phyloP scores from a whole-genome alignment of 1,140 invertebrate species.

The Drosophila insularis region DNA sequence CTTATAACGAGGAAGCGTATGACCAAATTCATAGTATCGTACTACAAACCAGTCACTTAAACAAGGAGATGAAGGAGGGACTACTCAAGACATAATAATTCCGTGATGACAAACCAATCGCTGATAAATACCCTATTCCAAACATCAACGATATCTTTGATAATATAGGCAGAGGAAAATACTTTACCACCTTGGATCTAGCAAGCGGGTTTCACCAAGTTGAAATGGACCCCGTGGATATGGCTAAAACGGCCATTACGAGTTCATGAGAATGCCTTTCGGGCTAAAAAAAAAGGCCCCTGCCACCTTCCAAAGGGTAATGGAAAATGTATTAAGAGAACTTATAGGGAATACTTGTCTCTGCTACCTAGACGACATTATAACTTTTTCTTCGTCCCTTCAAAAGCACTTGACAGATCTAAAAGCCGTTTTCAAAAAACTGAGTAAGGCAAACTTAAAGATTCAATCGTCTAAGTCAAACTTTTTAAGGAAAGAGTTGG shows the following conservation, averaged over 20 bases:
- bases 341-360: not conserved
- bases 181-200: too few relatives aligned
- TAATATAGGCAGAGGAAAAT: not conserved
- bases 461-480: too few relatives aligned
- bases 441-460: too few relatives aligned
- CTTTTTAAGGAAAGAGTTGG: not conserved
- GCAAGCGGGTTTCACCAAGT: too few relatives aligned
- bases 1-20: too few relatives aligned
- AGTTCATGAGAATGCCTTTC: too few relatives aligned
- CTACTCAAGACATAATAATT: not conserved
- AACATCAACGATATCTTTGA: conserved; percentile 5
- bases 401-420: not conserved
- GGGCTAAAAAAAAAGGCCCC: too few relatives aligned
- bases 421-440: too few relatives aligned
- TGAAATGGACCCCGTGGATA: too few relatives aligned
- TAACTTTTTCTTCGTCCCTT: not conserved
- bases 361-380: not conserved
- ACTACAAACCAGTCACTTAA: conserved; percentile 3
- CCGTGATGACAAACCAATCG: conserved; percentile 9
- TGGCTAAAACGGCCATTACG: too few relatives aligned
- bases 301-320: not conserved
- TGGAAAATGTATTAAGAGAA: not conserved
- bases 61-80: not conserved
- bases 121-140: conserved; percentile 13
- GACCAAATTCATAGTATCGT: not conserved